Evolutionary conservation across 2,888 invertebrate genomes (phyloP), one percentile per base, ranked within the genome.

Genomic region (Drosophila picticornis): DNA sequence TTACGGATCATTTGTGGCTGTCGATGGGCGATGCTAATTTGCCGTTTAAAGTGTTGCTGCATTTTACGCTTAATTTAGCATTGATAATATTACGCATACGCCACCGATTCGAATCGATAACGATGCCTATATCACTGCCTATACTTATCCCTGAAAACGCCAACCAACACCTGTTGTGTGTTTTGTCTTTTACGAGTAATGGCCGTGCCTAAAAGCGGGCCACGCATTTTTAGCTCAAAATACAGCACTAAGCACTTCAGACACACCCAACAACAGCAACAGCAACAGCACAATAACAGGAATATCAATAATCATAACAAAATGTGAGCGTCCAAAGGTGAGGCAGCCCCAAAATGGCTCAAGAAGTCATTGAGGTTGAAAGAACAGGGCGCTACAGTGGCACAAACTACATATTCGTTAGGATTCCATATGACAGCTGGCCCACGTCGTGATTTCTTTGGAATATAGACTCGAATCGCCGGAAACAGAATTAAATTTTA

Each of bases 1-100:
- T 91, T 87, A 90, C 90, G 90, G 78, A 82, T 91, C 90, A 91
- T 91, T 91, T 91, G 76, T 51, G 62, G 59, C 59, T 67, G 70
- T 56, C 56, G 62, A 38, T 40, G 66, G 53, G 51, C 51, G 27
- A 50, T 65, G 56, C 76, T 68, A 80, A 84, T 77, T 86, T 84
- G 87, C 68, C 72, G 71, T 80, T 83, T 69, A 66, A 77, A 86
- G 77, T 83, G 89, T 80, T 84, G 73, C 81, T 73, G 84, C 77
- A 89, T 89, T 89, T 84, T 72, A 87, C 90, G 90, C 83, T 89
- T 84, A 87, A 86, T 84, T 84, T 87, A 69, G 62, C 83, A 88
- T 75, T 84, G 81, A 84, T 74, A 89, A 80, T 64, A 77, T 86
- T 88, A 72, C 60, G 71, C 64, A 73, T 73, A 74, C 79, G 79